phyloP scores from a whole-genome alignment of 2,113 vertebrate species.

The Crotalus helleri region DNA sequence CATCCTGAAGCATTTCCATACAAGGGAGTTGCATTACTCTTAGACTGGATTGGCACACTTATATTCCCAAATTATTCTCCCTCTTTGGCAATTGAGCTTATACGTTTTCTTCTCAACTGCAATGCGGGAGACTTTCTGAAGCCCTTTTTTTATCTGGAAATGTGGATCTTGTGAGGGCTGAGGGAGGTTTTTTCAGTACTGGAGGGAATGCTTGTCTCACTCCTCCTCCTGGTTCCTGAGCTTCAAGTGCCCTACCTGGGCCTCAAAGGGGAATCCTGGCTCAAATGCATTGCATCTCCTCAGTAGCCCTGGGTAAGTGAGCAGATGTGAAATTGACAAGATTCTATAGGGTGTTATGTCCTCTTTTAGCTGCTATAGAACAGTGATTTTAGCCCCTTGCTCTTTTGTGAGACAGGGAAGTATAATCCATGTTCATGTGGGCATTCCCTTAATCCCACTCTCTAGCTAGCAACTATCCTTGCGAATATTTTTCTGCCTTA shows the following conservation, averaged over 20 bases:
- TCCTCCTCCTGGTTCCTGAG: not conserved
- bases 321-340: not conserved
- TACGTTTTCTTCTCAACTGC: not conserved
- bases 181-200: not conserved
- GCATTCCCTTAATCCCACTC: not conserved
- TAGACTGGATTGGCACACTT: not conserved
- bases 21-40: not conserved
- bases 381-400: not conserved
- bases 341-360: not conserved
- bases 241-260: not conserved
- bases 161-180: not conserved
- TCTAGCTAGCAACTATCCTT: not conserved
- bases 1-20: not conserved
- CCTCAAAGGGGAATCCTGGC: not conserved
- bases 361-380: not conserved
- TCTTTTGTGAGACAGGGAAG: not conserved
- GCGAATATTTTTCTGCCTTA: no score
- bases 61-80: not conserved
- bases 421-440: not conserved
- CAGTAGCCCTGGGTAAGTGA: not conserved
- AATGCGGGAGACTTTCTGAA: not conserved
- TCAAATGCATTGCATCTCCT: not conserved
- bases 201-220: not conserved
- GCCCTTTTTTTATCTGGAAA: not conserved
- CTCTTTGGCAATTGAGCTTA: not conserved